Evolutionary conservation across 2,113 vertebrate species (phyloP).

Genomic region (Erythrocercus mccallii): DNA sequence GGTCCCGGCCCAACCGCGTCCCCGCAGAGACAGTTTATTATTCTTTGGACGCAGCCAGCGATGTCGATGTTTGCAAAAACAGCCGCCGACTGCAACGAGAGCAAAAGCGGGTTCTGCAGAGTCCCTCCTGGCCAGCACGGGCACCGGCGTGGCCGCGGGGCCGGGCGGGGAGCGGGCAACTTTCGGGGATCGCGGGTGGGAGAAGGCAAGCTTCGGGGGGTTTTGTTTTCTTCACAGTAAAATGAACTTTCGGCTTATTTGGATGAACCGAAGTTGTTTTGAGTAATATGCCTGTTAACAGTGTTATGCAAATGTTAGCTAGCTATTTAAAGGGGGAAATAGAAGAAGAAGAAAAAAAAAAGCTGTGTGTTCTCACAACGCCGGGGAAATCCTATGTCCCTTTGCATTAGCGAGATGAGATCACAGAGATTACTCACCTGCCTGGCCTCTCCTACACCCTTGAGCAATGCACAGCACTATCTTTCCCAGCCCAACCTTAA

Average conservation of each 20-base stretch:
- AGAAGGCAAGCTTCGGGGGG: neutral
- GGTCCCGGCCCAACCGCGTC: neutral
- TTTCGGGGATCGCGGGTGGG: neutral
- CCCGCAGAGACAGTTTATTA: neutral
- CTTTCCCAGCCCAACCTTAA: slow-evolving; percentile 39
- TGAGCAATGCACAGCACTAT: slow-evolving; percentile 9
- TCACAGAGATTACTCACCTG: slow-evolving; percentile 63
- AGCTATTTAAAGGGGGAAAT: neutral
- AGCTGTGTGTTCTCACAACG: neutral
- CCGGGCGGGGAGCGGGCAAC: neutral
- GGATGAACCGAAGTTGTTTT: neutral
- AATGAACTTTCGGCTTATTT: neutral
- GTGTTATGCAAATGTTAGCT: slow-evolving; percentile 13
- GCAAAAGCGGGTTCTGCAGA: neutral
- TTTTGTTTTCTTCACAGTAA: neutral
- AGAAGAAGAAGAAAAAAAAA: neutral
- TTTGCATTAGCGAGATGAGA: slow-evolving; percentile 42
- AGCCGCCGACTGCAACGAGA: slow-evolving; percentile 3
- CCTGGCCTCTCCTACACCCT: slow-evolving; percentile 45
- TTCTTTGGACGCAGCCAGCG: slow-evolving; percentile 5
- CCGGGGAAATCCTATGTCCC: slow-evolving; percentile 39
- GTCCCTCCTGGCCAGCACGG: neutral
- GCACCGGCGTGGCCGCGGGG: neutral
- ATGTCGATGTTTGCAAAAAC: slow-evolving; percentile 33
- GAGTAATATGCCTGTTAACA: slow-evolving; percentile 7